Conservation (phyloP, 2,888 invertebrate genomes). For the Pharmacophagus antenor region DNA sequence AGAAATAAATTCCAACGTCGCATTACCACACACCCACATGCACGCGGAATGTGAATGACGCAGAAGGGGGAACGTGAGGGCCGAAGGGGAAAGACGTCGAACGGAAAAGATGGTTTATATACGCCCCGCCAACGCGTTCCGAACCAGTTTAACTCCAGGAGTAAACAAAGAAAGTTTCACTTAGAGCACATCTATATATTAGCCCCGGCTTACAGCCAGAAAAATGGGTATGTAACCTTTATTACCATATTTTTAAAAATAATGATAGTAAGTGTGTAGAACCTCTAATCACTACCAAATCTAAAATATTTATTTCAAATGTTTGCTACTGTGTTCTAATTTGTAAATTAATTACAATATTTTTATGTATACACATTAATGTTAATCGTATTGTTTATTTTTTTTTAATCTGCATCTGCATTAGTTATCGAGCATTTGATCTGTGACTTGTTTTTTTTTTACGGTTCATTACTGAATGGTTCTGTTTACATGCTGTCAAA, state of each 20-base stretch:
- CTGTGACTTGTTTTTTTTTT: not conserved
- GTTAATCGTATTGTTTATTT: too few species aligned
- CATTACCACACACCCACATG: constrained; percentile 35
- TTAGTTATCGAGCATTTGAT: not conserved
- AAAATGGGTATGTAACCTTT: constrained; percentile 64
- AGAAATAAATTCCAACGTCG: constrained; percentile 36
- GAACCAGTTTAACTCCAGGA: constrained; percentile 67
- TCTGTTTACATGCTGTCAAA: not conserved
- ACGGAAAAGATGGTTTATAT: constrained; percentile 62
- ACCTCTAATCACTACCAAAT: too few species aligned
- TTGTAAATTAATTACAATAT: too few species aligned
- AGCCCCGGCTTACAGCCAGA: constrained; percentile 52
- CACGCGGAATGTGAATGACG: constrained; percentile 55
- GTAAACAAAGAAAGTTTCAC: constrained; percentile 61
- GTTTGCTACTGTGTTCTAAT: too few species aligned
- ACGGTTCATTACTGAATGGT: not conserved
- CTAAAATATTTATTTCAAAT: too few species aligned
- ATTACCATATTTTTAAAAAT: too few species aligned
- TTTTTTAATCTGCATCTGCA: not conserved
- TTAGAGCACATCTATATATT: constrained; percentile 44
- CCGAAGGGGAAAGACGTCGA: constrained; percentile 40
- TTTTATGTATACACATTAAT: too few species aligned
- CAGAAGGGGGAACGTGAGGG: constrained; percentile 39
- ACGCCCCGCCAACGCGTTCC: constrained; percentile 51
- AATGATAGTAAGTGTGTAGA: too few species aligned